phyloP scores from a whole-genome alignment of 2,113 vertebrate genomes.

The Pelecanoides urinatrix region DNA sequence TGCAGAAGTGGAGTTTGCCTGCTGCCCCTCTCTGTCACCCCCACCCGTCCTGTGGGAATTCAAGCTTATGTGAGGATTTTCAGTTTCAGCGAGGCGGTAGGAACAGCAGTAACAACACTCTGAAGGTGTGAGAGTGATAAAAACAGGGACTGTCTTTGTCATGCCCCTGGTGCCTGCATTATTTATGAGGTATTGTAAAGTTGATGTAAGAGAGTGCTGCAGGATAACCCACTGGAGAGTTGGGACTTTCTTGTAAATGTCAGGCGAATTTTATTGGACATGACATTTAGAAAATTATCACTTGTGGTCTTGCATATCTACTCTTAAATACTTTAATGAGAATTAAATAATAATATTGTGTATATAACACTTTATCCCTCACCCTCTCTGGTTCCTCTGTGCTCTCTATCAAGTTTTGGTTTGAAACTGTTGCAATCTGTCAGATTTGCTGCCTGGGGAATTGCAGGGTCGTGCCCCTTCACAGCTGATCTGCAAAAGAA shows the following conservation, averaged over 20 bases:
- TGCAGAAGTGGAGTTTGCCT: background rate
- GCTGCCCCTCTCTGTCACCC: background rate
- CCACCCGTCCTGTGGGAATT: accelerated
- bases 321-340: slow-evolving; percentile 60
- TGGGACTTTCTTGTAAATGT: slow-evolving; percentile 72
- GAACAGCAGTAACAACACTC: background rate
- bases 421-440: slow-evolving; percentile 35
- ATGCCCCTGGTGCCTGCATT: background rate
- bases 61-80: background rate
- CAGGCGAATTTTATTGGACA: slow-evolving; percentile 66
- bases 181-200: slow-evolving; percentile 60
- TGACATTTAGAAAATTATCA: slow-evolving; percentile 78
- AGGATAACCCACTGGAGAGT: slow-evolving; percentile 69
- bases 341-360: slow-evolving; percentile 15
- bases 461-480: slow-evolving; percentile 36
- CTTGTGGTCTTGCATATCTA: slow-evolving; percentile 36
- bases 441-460: slow-evolving; percentile 43
- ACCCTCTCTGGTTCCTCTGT: slow-evolving; percentile 1
- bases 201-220: background rate
- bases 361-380: slow-evolving; percentile 34
- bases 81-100: background rate
- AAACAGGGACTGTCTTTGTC: background rate
- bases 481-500: slow-evolving; percentile 51
- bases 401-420: slow-evolving; percentile 6
- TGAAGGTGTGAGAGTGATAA: background rate